Evolutionary conservation across 2,113 vertebrate genomes (phyloP), one percentile per base, ranked within the genome.

Genomic region (Capreolus pygargus): DNA sequence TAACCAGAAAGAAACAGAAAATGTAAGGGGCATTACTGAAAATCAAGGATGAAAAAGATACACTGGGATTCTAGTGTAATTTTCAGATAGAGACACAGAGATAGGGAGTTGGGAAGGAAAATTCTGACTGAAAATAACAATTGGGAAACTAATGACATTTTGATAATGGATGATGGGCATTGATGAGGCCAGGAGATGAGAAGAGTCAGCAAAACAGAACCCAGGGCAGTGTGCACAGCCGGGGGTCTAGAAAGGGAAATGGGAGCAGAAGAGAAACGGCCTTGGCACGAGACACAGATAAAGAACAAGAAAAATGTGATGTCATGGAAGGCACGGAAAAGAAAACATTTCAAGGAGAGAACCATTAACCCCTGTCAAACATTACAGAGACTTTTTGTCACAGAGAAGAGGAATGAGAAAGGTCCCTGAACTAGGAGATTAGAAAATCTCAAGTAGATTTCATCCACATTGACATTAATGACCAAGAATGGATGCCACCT

Each of bases 221-320:
- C 60, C 64, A 74, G 27, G 50, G 7, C 45, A 78, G 27, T 8
- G 1, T 16, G 74, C 15, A 91, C 36, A 79, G 15, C 36, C 33
- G 19, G 2, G 36, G 45, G 27, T 90, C n/a, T n/a, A 76, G 85
- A 91, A 89, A 94, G 82, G n/a, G 23, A 96, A 94, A 76, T 13
- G 5, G 88, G 54, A 88, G 7, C 14, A 25, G 17, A 84, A 96
- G 52, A 84, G 36, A 84, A 97, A 96, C 12, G 13, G 33, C 52
- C 28, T 91, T 85, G 54, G 43, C 57, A 81, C 0, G 15, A 93
- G 45, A 81, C 81, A 64, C 2, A 25, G 81, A 86, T 91, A 87
- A 87, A 43, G 8, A 78, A 86, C 84, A 96, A 47, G 81, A 93
- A 95, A 96, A 91, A 89, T 36, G 36, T 70, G 57, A 95, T 85